Evolutionary conservation across 2,888 invertebrate genomes (phyloP), one percentile per base, ranked within the genome.

Genomic region (Leptarthrus brevirostris): DNA sequence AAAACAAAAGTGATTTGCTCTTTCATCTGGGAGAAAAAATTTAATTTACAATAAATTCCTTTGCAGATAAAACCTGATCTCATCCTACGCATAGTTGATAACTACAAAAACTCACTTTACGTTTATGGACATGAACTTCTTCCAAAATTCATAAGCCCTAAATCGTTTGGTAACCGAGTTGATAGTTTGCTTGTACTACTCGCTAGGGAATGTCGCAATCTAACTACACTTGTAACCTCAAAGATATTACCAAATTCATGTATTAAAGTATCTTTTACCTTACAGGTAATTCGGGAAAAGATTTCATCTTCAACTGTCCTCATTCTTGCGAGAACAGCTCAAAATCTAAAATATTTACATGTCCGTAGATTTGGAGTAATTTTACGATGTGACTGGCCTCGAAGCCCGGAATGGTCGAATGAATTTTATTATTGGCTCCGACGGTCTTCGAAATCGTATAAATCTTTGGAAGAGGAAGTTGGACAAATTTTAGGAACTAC

Each of bases 261-360:
- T 34, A 26, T 53, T 24, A 47, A n/a, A 47, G 8, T 24, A 8
- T 8, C 20, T 34, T 4, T 20, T 30, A 10, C 0, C 10, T 70
- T 77, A 18, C 80, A 92, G 92, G 85, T 91, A 78, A 86, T 93
- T 24, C 88, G 92, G 5, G 93, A 94, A 81, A 87, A 91, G 79
- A 87, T 95, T 74, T 94, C 94, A 3, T 93, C 93, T 1, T 87
- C 91, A 0, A 94, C 93, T 0, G 87, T 93, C 14, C 83, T 94
- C 49, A 86, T 94, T 12, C 85, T 94, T 52, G 92, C 91, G 0
- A 87, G 87, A 56, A 88, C 89, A 1, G 90, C 90, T 0, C 88
- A 87, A 79, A 88, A 89, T 77, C 83, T 94, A 72, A 86, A 87
- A 18, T 86, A 86, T 71, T 84, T 93, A 1, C 86, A 90, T 77